Evolutionary conservation across 1,140 invertebrate genomes (phyloP).

Genomic region (Zaprionus camerounensis): DNA sequence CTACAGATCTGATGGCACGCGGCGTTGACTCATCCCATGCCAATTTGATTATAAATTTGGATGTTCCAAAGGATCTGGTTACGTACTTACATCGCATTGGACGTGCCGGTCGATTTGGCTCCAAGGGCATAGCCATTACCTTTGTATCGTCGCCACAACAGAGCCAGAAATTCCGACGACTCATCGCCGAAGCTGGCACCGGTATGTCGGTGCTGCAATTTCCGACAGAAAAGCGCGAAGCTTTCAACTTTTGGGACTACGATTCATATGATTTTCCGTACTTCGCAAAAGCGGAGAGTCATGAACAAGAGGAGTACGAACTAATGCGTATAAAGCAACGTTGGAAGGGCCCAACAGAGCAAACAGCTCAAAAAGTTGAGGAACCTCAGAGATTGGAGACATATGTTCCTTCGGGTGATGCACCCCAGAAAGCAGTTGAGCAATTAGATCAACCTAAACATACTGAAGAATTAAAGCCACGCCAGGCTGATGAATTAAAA

Average conservation of each 20-base stretch:
- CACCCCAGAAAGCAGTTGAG: background rate
- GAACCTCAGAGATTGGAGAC: background rate
- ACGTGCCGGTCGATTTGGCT: constrained; percentile 95
- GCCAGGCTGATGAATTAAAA: background rate
- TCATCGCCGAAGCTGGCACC: constrained; percentile 85
- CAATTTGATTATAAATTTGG: constrained; percentile 97
- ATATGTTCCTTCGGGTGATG: background rate
- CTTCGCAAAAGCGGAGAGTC: constrained; percentile 23
- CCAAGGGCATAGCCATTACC: constrained; percentile 89
- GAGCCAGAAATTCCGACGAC: constrained; percentile 86
- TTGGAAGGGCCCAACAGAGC: constrained; percentile 7
- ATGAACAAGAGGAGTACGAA: constrained; percentile 13
- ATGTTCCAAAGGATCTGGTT: constrained; percentile 91
- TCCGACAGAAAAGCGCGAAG: constrained; percentile 65
- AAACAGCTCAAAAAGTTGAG: background rate
- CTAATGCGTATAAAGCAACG: constrained; percentile 39
- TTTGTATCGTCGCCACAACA: constrained; percentile 86
- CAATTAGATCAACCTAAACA: background rate
- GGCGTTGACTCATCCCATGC: constrained; percentile 97
- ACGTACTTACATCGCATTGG: constrained; percentile 98
- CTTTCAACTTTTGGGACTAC: constrained; percentile 66
- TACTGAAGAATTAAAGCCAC: background rate
- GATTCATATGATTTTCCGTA: constrained; percentile 55
- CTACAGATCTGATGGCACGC: constrained; percentile 95
- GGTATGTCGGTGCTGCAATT: constrained; percentile 85